A percentile compares a stretch with the other conserved stretches of the same genome.
These are phyloP conservation scores for Drosophila pectinifera DNA, from an alignment of 1,140 invertebrate genomes.

Conservation along the genomic window DNA sequence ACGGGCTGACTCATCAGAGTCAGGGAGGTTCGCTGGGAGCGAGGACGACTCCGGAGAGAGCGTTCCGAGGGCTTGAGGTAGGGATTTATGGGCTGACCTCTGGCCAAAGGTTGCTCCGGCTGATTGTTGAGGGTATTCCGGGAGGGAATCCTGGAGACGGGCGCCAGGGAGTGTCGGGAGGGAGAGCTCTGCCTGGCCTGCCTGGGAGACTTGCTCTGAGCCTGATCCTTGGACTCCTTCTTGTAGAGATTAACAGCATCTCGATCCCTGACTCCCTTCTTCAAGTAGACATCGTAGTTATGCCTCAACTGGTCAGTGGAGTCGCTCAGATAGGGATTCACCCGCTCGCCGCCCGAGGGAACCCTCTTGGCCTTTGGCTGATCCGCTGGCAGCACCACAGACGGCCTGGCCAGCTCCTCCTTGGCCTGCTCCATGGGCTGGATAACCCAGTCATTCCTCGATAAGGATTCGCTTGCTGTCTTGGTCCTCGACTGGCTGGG, in stretches of 20 bases:
- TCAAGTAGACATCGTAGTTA: not conserved
- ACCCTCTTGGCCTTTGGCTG: not conserved
- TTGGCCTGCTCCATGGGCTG: slow-evolving; percentile 2
- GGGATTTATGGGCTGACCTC: too few relatives aligned
- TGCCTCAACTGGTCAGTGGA: not conserved
- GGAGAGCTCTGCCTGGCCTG: too few relatives aligned
- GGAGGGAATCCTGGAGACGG: not conserved
- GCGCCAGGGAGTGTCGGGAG: not conserved
- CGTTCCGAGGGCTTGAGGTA: not conserved
- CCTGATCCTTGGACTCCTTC: too few relatives aligned
- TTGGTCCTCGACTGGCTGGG: not conserved
- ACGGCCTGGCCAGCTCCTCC: too few relatives aligned
- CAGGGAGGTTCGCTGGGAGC: not conserved
- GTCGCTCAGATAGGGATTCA: not conserved
- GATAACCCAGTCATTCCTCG: slow-evolving; percentile 3
- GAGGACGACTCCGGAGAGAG: not conserved
- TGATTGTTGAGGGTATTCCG: not conserved
- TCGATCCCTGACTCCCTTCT: too few relatives aligned
- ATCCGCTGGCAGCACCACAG: too few relatives aligned
- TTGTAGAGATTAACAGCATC: too few relatives aligned
- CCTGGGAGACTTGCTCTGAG: too few relatives aligned
- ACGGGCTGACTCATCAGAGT: not conserved
- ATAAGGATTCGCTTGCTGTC: not conserved
- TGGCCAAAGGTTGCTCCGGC: too few relatives aligned
- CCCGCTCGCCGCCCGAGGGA: not conserved